These are phyloP conservation scores for Petroica traversi DNA, from an alignment of 2,113 vertebrate species.

Conservation along the genomic window DNA sequence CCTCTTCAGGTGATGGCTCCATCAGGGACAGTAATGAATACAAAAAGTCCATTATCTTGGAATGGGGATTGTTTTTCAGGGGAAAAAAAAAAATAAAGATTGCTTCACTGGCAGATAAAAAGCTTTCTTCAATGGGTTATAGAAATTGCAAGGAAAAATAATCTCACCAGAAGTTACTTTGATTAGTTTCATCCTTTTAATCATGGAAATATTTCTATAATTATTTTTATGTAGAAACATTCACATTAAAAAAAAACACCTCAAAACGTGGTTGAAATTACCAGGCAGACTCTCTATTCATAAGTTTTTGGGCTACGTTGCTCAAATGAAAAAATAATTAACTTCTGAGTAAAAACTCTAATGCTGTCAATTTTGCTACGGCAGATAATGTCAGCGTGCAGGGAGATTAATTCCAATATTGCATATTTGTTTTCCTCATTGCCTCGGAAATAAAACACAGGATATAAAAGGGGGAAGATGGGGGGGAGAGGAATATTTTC, in stretches of 20 bases:
- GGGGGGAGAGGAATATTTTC: background rate
- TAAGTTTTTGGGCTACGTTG: background rate
- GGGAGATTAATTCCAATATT: background rate
- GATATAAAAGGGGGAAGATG: background rate
- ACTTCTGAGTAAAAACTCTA: background rate
- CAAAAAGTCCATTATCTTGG: background rate
- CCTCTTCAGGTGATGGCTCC: background rate
- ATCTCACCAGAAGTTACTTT: background rate
- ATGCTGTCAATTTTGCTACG: background rate
- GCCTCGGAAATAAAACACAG: background rate
- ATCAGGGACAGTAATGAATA: background rate
- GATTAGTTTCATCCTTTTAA: slow-evolving; percentile 5
- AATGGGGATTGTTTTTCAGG: background rate
- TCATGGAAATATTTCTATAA: background rate
- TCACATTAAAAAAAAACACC: background rate
- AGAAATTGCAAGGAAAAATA: background rate
- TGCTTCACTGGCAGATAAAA: slow-evolving; percentile 4
- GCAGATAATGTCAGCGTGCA: background rate
- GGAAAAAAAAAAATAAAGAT: background rate
- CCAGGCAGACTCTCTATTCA: background rate
- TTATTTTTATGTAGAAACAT: background rate
- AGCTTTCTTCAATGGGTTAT: background rate
- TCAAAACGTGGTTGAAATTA: background rate
- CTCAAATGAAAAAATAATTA: slow-evolving; percentile 39
- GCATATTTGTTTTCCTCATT: background rate